phyloP scores from a whole-genome alignment of 2,888 invertebrate species.

The Rhamnusium bicolor region DNA sequence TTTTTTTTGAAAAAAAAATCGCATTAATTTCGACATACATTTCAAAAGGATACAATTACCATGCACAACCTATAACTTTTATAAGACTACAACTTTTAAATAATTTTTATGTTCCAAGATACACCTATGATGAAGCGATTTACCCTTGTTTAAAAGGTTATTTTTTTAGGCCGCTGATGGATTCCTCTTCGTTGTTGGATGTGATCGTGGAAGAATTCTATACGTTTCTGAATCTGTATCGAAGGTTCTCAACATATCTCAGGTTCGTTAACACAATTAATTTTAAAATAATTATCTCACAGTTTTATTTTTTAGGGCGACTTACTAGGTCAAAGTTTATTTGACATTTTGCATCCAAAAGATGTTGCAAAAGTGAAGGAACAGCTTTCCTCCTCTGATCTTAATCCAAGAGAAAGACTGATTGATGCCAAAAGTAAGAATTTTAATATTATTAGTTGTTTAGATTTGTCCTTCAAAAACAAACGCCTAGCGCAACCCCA shows the following conservation, averaged over 20 bases:
- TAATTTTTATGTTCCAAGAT: too few relatives aligned
- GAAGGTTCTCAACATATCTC: conserved; percentile 85
- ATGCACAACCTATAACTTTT: too few relatives aligned
- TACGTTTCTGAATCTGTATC: conserved; percentile 93
- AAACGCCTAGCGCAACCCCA: too few relatives aligned
- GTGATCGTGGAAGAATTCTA: conserved; percentile 91
- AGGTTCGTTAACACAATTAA: conserved; percentile 73
- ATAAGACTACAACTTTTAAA: too few relatives aligned
- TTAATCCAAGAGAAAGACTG: conserved; percentile 88
- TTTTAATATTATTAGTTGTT: not conserved
- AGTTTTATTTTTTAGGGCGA: conserved; percentile 86
- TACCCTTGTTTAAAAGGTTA: not conserved
- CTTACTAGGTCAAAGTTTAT: conserved; percentile 92
- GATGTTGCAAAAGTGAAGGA: conserved; percentile 97
- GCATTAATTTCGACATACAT: too few relatives aligned
- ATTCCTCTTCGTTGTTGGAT: conserved; percentile 93
- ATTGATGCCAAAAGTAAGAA: conserved; percentile 92
- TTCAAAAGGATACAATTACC: too few relatives aligned
- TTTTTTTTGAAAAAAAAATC: too few relatives aligned
- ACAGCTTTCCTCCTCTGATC: conserved; percentile 91
- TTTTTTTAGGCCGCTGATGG: conserved; percentile 83
- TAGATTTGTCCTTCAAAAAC: too few relatives aligned
- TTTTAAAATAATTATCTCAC: not conserved
- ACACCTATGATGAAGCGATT: too few relatives aligned
- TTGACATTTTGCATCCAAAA: conserved; percentile 95